Evolutionary conservation across 53 echinoderm and acorn worm species (phyloP).

Genomic region (Holothuria scabra): DNA sequence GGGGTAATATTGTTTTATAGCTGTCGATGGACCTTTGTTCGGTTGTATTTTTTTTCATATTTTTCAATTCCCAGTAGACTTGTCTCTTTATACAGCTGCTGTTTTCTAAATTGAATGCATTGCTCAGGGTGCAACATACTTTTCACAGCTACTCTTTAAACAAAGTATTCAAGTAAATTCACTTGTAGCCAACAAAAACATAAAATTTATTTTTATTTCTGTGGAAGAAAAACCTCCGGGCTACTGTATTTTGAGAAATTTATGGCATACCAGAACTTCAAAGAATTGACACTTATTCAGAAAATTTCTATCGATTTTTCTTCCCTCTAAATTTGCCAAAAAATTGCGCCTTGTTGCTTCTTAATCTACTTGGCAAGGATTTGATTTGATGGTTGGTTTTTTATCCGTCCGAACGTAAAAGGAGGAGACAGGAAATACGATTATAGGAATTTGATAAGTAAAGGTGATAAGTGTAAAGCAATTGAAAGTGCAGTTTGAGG

Average conservation of each 20-base stretch:
- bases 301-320: constrained; percentile 17
- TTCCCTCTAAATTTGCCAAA: neutral
- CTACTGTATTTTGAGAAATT: neutral
- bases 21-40: neutral
- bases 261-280: constrained; percentile 5
- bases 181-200: constrained; percentile 5
- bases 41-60: neutral
- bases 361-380: constrained; percentile 28
- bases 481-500: too few species aligned
- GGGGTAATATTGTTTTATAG: too few species aligned
- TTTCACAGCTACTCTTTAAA: neutral
- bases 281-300: constrained; percentile 1
- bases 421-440: neutral
- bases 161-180: neutral
- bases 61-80: neutral
- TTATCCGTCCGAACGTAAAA: neutral
- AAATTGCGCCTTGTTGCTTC: constrained; percentile 1
- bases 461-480: neutral
- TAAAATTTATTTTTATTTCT: constrained; percentile 12
- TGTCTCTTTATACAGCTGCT: neutral
- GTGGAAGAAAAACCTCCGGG: neutral
- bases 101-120: neutral
- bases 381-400: constrained; percentile 30
- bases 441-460: constrained; percentile 7
- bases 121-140: neutral